A percentile compares a stretch with the other conserved stretches of the same genome.
These are phyloP conservation scores for Drosophila nebulosa DNA, from an alignment of 1,140 invertebrate species.

Conservation along the genomic window DNA sequence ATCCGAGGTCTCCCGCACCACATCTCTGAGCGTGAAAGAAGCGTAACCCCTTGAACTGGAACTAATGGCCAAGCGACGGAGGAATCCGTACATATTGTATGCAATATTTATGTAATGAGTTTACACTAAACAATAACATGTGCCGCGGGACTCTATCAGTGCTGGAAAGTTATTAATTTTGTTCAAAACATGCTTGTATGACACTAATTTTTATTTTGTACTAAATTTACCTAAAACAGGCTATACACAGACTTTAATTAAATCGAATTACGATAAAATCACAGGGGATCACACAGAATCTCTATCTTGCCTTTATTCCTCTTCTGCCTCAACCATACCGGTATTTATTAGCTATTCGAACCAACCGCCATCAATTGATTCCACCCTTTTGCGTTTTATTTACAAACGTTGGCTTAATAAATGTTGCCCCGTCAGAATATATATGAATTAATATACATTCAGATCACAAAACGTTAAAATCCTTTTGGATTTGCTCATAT, in stretches of 20 bases:
- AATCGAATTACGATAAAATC: background rate
- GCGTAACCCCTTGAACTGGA: conserved; percentile 32
- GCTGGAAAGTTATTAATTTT: background rate
- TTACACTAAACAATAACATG: conserved; percentile 44
- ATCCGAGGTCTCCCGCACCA: conserved; percentile 46
- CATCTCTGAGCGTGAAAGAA: conserved; percentile 54
- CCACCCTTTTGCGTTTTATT: background rate
- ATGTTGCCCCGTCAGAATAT: background rate
- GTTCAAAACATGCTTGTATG: background rate
- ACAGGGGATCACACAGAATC: background rate
- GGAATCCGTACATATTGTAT: conserved; percentile 48
- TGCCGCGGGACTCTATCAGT: conserved; percentile 9
- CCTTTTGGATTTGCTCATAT: background rate
- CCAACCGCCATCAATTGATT: background rate
- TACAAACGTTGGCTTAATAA: background rate
- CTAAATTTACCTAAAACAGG: background rate
- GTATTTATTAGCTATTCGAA: background rate
- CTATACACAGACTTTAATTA: too few relatives aligned
- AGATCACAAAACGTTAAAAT: background rate
- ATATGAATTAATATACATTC: background rate
- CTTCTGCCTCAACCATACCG: background rate
- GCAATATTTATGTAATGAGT: conserved; percentile 58
- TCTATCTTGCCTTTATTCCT: background rate
- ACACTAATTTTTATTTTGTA: background rate
- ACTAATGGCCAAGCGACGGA: conserved; percentile 47